These are phyloP conservation scores for Scatophagus argus DNA, from an alignment of 2,113 vertebrate genomes.

Conservation along the genomic window DNA sequence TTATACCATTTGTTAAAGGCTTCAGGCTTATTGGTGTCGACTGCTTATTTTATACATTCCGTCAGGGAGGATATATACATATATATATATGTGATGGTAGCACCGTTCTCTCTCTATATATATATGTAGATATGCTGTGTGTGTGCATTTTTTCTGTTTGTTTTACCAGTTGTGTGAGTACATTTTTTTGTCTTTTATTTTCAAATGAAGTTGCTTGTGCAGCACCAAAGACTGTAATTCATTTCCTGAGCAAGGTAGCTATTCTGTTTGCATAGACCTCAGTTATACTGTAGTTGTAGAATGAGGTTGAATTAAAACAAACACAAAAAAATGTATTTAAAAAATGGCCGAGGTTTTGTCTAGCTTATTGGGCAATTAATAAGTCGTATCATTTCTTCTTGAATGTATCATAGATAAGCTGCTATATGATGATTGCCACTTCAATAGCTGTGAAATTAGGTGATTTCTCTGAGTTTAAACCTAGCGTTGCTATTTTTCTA, in stretches of 20 bases:
- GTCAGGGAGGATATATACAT: conserved; percentile 94
- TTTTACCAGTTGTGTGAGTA: conserved; percentile 85
- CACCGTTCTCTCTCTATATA: conserved; percentile 62
- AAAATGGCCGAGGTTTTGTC: conserved; percentile 91
- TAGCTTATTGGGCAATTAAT: conserved; percentile 98
- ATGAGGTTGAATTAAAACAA: conserved; percentile 86
- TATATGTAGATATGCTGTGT: conserved; percentile 85
- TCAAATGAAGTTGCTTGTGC: conserved; percentile 98
- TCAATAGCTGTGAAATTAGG: conserved; percentile 99
- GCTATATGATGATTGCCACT: conserved; percentile 99
- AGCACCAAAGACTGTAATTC: conserved; percentile 99
- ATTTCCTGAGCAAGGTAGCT: conserved; percentile 99
- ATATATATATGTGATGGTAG: conserved; percentile 72
- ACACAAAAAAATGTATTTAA: conserved; percentile 88
- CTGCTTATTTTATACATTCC: conserved; percentile 99
- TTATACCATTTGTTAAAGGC: conserved; percentile 92
- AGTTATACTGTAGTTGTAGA: conserved; percentile 94
- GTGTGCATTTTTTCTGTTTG: conserved; percentile 70
- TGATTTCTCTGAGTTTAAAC: conserved; percentile 95
- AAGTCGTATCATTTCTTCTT: conserved; percentile 99
- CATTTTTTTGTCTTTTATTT: conserved; percentile 82
- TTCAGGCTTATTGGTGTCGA: conserved; percentile 92
- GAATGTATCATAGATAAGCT: conserved; percentile 99
- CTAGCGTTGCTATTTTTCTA: conserved; percentile 97
- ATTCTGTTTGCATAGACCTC: conserved; percentile 96